Evolutionary conservation across 2,888 invertebrate genomes (phyloP), one percentile per base, ranked within the genome.

Genomic region (Aleiodes alternator): DNA sequence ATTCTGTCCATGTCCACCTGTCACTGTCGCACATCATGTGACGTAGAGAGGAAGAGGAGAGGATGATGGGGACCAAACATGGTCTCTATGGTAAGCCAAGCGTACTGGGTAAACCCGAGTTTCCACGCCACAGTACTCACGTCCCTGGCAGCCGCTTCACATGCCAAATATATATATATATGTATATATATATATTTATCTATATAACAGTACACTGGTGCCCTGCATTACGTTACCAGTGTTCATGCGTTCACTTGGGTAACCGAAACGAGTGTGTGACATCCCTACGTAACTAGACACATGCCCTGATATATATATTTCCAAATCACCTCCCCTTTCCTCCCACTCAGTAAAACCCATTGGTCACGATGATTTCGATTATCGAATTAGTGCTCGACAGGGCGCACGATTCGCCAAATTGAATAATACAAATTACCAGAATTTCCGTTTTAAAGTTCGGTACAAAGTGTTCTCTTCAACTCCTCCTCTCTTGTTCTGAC

Each of bases 281-380:
- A 75, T 79, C 75, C 73, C 75, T 75, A 77, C 79, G 72, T 81
- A 75, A 78, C 79, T 72, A 80, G 85, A 86, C 85, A 80, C 84
- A 84, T 85, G 87, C 64, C 86, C 87, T 87, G 86, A 87, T 86
- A 84, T 78, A 81, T 78, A 61, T 61, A 61, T 43, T 43, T 43
- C 61, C 14, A 8, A n/a, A 43, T 9, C 14, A 38, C 16, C 61
- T 9, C 9, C 43, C n/a, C 14, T 14, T n/a, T 5, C 78, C 76
- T 72, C 77, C 80, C 77, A 61, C 61, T 16, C 34, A 14, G 34
- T 11, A 23, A 55, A 56, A 56, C 23, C 61, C 38, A 61, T 72
- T 80, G 80, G 81, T 81, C 83, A 51, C 76, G 83, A 84, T 86
- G 83, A 86, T 85, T 86, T 84, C 83, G 82, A 83, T 86, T 84